phyloP scores from a whole-genome alignment of 2,888 invertebrate species.

The Chrysodeixis includens region DNA sequence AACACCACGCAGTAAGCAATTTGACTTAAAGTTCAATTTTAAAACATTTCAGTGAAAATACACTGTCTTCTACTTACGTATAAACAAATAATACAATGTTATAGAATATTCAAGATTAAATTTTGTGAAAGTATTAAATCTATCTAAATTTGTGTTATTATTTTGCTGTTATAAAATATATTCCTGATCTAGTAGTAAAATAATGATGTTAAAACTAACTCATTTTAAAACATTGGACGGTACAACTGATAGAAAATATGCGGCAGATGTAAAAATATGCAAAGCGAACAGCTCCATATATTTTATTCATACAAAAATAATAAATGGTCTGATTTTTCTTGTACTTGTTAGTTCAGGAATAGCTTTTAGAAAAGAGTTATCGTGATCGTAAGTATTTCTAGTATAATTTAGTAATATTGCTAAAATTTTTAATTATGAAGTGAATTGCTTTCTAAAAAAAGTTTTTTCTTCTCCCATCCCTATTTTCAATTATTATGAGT shows the following conservation, averaged over 20 bases:
- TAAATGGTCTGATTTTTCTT: background rate
- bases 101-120: too few relatives aligned
- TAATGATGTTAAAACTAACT: background rate
- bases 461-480: too few relatives aligned
- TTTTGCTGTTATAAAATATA: too few relatives aligned
- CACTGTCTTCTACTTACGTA: background rate
- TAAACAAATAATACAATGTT: too few relatives aligned
- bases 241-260: constrained; percentile 4
- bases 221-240: constrained; percentile 1
- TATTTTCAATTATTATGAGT: too few relatives aligned
- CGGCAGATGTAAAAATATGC: constrained; percentile 5
- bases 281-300: background rate
- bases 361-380: background rate
- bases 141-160: too few relatives aligned
- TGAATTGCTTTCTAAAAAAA: too few relatives aligned
- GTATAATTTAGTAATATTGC: too few relatives aligned
- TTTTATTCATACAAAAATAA: constrained; percentile 1
- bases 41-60: constrained; percentile 21
- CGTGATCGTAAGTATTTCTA: background rate
- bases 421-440: too few relatives aligned
- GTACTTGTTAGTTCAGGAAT: background rate
- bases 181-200: background rate
- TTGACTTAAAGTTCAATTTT: constrained; percentile 27
- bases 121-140: too few relatives aligned
- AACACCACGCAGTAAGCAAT: constrained; percentile 27